Conservation (phyloP, 2,888 invertebrate species). For the Biston betularia region DNA sequence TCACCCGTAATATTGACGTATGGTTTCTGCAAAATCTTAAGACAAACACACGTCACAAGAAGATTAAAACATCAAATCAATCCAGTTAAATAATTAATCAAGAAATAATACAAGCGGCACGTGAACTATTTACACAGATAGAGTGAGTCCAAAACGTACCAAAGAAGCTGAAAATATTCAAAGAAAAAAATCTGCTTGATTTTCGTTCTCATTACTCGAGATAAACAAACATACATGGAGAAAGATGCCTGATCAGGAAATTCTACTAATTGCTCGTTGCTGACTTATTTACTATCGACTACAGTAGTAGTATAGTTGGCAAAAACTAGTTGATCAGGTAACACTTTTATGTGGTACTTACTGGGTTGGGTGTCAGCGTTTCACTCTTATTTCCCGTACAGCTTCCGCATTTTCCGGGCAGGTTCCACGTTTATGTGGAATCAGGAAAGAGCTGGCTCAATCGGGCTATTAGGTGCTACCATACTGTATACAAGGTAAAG, state of each 20-base stretch:
- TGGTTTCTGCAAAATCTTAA: too few species aligned
- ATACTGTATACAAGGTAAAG: slow-evolving; percentile 40
- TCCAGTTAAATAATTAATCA: too few species aligned
- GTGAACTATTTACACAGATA: neutral
- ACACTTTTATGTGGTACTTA: slow-evolving; percentile 46
- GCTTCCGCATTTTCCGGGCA: slow-evolving; percentile 65
- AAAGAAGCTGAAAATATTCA: neutral
- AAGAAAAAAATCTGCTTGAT: neutral
- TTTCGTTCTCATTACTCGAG: slow-evolving; percentile 38
- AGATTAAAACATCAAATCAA: too few species aligned
- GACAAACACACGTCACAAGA: too few species aligned
- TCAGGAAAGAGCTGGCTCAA: slow-evolving; percentile 60
- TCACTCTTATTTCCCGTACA: slow-evolving; percentile 62
- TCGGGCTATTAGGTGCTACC: slow-evolving; percentile 60
- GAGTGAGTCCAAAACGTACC: neutral
- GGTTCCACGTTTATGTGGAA: slow-evolving; percentile 56
- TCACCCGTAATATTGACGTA: too few species aligned
- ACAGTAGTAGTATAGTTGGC: slow-evolving; percentile 29
- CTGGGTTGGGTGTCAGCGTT: slow-evolving; percentile 54
- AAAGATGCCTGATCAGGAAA: slow-evolving; percentile 55
- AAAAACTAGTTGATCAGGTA: slow-evolving; percentile 28
- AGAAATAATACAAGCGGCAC: too few species aligned
- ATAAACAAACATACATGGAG: slow-evolving; percentile 43
- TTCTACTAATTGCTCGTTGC: slow-evolving; percentile 57
- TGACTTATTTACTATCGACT: slow-evolving; percentile 25